phyloP scores from a whole-genome alignment of 2,888 invertebrate genomes.

The Drosophila emarginata region DNA sequence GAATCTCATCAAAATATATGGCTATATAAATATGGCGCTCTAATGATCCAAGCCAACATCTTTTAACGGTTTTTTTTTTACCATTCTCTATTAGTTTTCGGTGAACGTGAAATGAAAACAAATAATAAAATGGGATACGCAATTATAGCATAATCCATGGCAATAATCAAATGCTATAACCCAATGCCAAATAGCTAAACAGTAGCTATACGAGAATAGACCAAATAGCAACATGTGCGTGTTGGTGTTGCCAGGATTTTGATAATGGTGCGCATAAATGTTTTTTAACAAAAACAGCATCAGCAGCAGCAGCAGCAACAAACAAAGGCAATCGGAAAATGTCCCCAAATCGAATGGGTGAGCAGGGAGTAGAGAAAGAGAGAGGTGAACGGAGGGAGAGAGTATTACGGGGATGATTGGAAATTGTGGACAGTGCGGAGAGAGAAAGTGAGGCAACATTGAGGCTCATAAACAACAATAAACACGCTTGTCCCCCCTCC shows the following conservation, averaged over 20 bases:
- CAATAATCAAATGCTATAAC: slow-evolving; percentile 71
- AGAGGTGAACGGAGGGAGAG: slow-evolving; percentile 35
- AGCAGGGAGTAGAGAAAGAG: slow-evolving; percentile 37
- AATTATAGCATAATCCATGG: slow-evolving; percentile 72
- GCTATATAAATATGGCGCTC: slow-evolving; percentile 25
- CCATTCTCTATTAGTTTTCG: slow-evolving; percentile 18
- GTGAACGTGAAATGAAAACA: slow-evolving; percentile 57
- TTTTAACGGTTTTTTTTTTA: slow-evolving; percentile 13
- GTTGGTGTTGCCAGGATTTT: slow-evolving; percentile 59
- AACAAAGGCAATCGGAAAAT: slow-evolving; percentile 65
- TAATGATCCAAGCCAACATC: slow-evolving; percentile 26
- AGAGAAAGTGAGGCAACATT: slow-evolving; percentile 31
- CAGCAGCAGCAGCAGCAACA: slow-evolving; percentile 65
- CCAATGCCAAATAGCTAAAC: slow-evolving; percentile 29
- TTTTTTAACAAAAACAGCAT: slow-evolving; percentile 68
- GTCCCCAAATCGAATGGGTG: slow-evolving; percentile 40
- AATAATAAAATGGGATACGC: slow-evolving; percentile 68
- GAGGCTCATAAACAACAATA: slow-evolving; percentile 71
- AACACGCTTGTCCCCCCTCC: slow-evolving; percentile 57
- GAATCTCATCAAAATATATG: slow-evolving; percentile 50
- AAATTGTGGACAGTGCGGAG: slow-evolving; percentile 38
- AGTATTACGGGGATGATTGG: slow-evolving; percentile 36
- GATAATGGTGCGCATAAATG: slow-evolving; percentile 73
- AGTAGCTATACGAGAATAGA: slow-evolving; percentile 17
- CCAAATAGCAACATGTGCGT: slow-evolving; percentile 51